phyloP scores from a whole-genome alignment of 2,797 vertebrate species.

The Lycodopsis pacificus region DNA sequence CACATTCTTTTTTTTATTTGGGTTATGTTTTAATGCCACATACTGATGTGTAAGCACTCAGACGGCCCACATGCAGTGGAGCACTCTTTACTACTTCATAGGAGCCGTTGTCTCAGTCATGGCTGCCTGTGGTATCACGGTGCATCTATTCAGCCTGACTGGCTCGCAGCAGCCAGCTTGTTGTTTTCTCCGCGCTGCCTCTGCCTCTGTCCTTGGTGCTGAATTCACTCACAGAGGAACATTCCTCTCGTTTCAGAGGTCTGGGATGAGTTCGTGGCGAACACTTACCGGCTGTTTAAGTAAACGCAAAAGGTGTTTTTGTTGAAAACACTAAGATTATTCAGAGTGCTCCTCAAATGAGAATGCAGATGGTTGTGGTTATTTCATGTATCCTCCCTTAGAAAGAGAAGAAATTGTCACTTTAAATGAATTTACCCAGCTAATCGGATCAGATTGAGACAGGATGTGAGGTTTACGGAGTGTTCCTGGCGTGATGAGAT shows the following conservation, averaged over 20 bases:
- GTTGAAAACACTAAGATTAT: background rate
- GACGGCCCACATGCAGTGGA: background rate
- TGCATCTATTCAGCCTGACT: constrained; percentile 14
- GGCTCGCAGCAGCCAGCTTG: constrained; percentile 17
- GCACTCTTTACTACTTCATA: background rate
- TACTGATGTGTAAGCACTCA: background rate
- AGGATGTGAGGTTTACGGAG: constrained; percentile 1
- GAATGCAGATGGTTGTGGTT: background rate
- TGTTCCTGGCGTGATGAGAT: constrained; percentile 3
- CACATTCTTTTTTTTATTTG: background rate
- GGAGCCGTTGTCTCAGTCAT: background rate
- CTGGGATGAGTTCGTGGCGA: background rate
- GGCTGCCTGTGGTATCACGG: background rate
- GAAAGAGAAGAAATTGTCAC: background rate
- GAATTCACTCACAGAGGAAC: constrained; percentile 33
- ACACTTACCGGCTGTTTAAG: background rate
- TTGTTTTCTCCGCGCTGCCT: constrained; percentile 14
- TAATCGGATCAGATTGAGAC: constrained; percentile 26
- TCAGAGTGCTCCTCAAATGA: background rate
- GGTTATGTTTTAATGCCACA: background rate
- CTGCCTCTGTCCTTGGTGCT: constrained; percentile 71
- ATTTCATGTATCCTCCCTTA: background rate
- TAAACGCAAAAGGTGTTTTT: background rate
- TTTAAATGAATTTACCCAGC: constrained; percentile 11
- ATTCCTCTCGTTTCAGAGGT: constrained; percentile 24